Conservation (phyloP, 2,797 vertebrate genomes). For the Odontamblyopus lacepedii region DNA sequence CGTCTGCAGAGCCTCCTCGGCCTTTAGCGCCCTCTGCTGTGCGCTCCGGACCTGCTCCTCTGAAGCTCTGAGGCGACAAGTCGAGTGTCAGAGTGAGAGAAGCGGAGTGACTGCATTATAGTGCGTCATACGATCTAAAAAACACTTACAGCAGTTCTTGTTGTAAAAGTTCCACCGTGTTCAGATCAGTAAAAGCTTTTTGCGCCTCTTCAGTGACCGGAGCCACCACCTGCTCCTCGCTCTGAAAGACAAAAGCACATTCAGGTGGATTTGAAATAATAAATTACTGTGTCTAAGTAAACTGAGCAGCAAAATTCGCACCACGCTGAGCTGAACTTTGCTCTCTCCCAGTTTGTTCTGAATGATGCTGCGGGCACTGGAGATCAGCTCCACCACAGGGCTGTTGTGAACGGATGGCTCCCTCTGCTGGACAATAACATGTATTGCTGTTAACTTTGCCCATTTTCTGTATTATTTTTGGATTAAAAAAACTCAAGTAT, state of each 20-base stretch:
- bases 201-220: conserved; percentile 71
- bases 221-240: conserved; percentile 45
- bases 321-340: conserved; percentile 52
- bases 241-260: conserved; percentile 34
- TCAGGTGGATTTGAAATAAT: neutral
- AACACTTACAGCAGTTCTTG: conserved; percentile 80
- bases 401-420: conserved; percentile 25
- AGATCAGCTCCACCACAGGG: conserved; percentile 70
- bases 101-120: no score
- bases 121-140: neutral
- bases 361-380: conserved; percentile 76
- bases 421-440: conserved; percentile 50
- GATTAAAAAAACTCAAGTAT: neutral
- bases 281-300: no score
- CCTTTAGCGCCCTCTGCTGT: conserved; percentile 77
- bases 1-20: conserved; percentile 80
- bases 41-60: conserved; percentile 72
- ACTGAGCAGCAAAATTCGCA: conserved; percentile 29
- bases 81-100: no score
- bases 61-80: conserved; percentile 53
- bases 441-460: neutral
- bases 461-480: neutral
- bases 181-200: conserved; percentile 74
- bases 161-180: conserved; percentile 75
- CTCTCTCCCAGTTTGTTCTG: conserved; percentile 66